A percentile compares a stretch with the other conserved stretches of the same genome.
Conservation (phyloP, 2,797 vertebrate species). For the Dendrocincla fuliginosa region DNA sequence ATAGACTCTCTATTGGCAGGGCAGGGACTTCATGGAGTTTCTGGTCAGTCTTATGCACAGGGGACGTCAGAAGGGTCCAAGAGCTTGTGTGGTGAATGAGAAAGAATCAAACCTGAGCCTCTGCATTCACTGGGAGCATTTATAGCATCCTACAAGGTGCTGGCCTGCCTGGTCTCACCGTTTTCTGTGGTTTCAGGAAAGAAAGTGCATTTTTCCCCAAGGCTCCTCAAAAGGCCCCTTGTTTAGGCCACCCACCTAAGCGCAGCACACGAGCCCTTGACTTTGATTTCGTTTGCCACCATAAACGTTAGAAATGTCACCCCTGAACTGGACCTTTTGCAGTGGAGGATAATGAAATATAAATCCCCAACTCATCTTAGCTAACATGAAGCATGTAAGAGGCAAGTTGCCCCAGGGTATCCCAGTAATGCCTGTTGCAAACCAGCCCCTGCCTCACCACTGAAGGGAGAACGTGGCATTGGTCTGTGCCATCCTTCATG, state of each 20-base stretch:
- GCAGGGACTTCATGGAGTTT: background rate
- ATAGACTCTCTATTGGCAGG: background rate
- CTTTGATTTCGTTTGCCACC: background rate
- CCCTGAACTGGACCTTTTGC: background rate
- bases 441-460: background rate
- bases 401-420: background rate
- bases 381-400: background rate
- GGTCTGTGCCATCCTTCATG: background rate
- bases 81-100: background rate
- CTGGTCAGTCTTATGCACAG: background rate
- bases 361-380: background rate
- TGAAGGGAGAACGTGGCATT: rapidly evolving
- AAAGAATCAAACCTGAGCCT: background rate
- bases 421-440: background rate
- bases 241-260: background rate
- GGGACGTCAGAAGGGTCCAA: background rate
- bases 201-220: background rate
- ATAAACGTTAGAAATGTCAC: background rate
- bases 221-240: background rate
- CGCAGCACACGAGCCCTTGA: background rate
- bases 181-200: background rate
- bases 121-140: background rate
- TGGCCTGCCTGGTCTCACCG: background rate
- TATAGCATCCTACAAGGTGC: background rate
- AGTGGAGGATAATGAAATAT: background rate